Evolutionary conservation across 2,888 invertebrate species (phyloP).

Genomic region (Pollenia amentaria): DNA sequence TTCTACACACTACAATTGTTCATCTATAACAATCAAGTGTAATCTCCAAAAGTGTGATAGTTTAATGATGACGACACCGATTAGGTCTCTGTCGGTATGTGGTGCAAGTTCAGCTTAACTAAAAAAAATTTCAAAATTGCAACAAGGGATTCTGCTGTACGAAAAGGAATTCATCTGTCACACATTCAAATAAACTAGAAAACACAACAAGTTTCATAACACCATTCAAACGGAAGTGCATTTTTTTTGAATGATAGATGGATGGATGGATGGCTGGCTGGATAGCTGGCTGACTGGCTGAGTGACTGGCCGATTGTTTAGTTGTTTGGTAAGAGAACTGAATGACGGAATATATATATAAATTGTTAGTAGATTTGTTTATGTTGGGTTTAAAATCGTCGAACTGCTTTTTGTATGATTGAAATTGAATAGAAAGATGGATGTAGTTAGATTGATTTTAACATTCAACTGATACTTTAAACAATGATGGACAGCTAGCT

Average conservation of each 20-base stretch:
- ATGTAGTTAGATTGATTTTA: conserved; percentile 65
- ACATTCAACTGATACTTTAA: conserved; percentile 67
- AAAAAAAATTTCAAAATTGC: conserved; percentile 48
- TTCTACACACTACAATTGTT: conserved; percentile 36
- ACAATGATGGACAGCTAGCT: conserved; percentile 65
- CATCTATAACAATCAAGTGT: conserved; percentile 63
- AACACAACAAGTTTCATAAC: conserved; percentile 60
- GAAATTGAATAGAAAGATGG: conserved; percentile 48
- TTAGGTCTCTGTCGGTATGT: conserved; percentile 35
- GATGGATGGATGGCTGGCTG: conserved; percentile 37
- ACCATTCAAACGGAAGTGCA: conserved; percentile 73
- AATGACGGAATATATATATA: conserved; percentile 26
- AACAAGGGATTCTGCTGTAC: conserved; percentile 66
- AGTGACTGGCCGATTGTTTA: neutral
- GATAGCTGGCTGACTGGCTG: conserved; percentile 1
- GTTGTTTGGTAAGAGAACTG: conserved; percentile 17
- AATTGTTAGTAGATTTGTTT: conserved; percentile 20
- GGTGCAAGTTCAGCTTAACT: conserved; percentile 30
- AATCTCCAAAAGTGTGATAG: conserved; percentile 65
- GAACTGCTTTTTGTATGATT: conserved; percentile 23
- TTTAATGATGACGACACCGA: conserved; percentile 66
- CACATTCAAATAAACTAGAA: conserved; percentile 2
- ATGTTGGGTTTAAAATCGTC: conserved; percentile 7
- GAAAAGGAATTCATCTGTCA: conserved; percentile 11
- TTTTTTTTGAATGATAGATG: conserved; percentile 68